These are phyloP conservation scores for Reinhardtius hippoglossoides DNA, from an alignment of 2,113 vertebrate genomes.

Conservation along the genomic window DNA sequence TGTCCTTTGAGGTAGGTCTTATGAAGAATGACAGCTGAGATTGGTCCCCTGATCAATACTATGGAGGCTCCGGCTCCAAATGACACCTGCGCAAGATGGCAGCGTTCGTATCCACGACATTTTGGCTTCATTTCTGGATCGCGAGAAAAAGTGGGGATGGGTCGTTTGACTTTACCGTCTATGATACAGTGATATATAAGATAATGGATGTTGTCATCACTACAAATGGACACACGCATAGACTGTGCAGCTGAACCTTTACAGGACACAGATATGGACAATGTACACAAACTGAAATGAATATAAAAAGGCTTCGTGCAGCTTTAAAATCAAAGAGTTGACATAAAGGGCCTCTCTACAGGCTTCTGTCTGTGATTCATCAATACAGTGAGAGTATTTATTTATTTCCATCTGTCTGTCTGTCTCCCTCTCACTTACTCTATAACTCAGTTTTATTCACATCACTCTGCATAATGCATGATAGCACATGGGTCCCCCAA, in stretches of 20 bases:
- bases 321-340: constrained; percentile 30
- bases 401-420: constrained; percentile 32
- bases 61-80: no score
- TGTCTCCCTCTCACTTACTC: constrained; percentile 43
- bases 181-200: not conserved
- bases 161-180: no score
- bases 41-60: no score
- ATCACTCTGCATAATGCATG: constrained; percentile 77
- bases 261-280: not conserved
- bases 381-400: constrained; percentile 39
- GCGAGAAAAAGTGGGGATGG: no score
- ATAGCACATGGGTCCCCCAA: constrained; percentile 61
- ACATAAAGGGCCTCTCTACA: constrained; percentile 26
- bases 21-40: no score
- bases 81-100: no score
- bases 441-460: constrained; percentile 72
- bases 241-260: not conserved
- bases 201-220: not conserved
- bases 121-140: no score
- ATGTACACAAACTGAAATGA: not conserved
- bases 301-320: constrained; percentile 2
- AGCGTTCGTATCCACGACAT: no score
- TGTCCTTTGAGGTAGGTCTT: no score
- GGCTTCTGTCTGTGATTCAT: constrained; percentile 53
- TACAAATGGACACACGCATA: not conserved